Evolutionary conservation across 2,113 vertebrate species (phyloP).

Genomic region (Bubalus kerabau): DNA sequence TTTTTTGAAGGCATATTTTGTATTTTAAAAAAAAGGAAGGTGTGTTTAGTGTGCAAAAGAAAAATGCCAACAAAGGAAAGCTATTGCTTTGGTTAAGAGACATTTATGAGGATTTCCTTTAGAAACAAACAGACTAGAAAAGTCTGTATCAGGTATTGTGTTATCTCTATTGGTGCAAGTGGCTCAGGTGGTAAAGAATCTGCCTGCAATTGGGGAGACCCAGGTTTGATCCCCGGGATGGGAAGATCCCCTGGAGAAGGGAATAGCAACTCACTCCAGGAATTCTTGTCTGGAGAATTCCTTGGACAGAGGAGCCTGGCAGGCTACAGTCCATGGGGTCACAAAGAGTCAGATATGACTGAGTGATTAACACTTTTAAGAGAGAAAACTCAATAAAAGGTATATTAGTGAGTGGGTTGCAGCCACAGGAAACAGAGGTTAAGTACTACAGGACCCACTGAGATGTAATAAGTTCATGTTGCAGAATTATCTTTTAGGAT

Average conservation of each 20-base stretch:
- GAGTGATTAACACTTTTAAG: background rate
- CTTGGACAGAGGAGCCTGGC: background rate
- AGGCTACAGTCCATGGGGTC: background rate
- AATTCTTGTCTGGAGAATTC: background rate
- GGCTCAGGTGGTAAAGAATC: background rate
- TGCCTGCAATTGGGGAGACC: background rate
- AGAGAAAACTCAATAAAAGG: background rate
- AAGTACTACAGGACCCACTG: background rate
- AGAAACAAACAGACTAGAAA: background rate
- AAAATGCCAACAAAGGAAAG: background rate
- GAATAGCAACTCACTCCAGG: background rate
- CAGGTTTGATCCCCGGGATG: background rate
- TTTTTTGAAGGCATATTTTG: background rate
- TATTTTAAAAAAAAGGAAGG: background rate
- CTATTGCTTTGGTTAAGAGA: background rate
- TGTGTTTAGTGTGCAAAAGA: background rate
- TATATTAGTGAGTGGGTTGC: background rate
- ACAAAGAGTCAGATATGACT: background rate
- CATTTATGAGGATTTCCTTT: background rate
- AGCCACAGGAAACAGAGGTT: background rate
- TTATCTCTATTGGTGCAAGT: background rate
- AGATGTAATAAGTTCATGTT: rapidly evolving
- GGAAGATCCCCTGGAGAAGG: background rate
- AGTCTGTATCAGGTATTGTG: background rate
- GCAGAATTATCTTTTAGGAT: background rate